Evolutionary conservation across 2,113 vertebrate species (phyloP).

Genomic region (Myotis davidii): DNA sequence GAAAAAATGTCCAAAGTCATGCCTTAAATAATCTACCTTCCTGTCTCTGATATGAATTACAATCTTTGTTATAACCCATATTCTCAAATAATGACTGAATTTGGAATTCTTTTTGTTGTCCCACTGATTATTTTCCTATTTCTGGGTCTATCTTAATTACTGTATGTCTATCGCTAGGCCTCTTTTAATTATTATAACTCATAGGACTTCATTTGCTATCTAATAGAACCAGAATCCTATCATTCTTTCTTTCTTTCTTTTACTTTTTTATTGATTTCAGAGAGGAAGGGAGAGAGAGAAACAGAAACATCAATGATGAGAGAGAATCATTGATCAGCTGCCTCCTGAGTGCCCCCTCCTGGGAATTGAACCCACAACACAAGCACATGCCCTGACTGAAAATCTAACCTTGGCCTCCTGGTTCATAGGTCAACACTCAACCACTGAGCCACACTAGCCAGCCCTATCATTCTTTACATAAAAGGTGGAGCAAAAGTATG

Average conservation of each 20-base stretch:
- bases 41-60: neutral
- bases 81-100: neutral
- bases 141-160: neutral
- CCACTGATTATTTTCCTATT: neutral
- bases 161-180: neutral
- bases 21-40: neutral
- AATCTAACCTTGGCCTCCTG: no score
- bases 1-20: neutral
- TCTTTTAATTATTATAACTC: neutral
- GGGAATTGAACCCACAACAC: no score
- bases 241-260: neutral
- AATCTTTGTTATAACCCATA: constrained; percentile 7
- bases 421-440: no score
- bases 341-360: no score
- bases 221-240: neutral
- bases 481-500: neutral
- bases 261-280: no score
- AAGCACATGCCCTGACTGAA: no score
- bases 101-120: neutral
- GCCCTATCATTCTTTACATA: neutral
- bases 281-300: no score
- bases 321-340: no score
- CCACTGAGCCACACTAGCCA: no score
- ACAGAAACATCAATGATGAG: no score
- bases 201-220: neutral